phyloP scores from a whole-genome alignment of 2,113 vertebrate genomes.

The Corythaeola cristata region DNA sequence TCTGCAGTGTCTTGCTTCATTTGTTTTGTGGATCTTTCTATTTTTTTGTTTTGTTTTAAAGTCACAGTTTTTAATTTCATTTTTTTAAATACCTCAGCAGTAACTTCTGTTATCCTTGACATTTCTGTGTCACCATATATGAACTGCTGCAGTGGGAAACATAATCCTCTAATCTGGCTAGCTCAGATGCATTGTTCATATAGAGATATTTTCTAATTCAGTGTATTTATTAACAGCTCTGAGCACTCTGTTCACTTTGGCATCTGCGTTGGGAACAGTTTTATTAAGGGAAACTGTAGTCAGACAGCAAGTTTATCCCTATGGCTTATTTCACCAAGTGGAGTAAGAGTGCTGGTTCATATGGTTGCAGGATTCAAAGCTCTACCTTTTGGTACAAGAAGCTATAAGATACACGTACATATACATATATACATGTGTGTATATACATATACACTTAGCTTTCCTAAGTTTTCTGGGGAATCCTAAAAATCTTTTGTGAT shows the following conservation, averaged over 20 bases:
- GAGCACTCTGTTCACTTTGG: not conserved
- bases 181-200: constrained; percentile 28
- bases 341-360: not conserved
- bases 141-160: constrained; percentile 27
- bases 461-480: not conserved
- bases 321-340: not conserved
- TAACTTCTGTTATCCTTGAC: constrained; percentile 55
- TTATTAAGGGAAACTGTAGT: not conserved
- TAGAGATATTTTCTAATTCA: constrained; percentile 4
- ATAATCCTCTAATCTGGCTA: constrained; percentile 57
- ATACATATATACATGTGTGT: fast-evolving
- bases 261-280: not conserved
- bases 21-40: constrained; percentile 5
- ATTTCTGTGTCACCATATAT: constrained; percentile 34
- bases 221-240: constrained; percentile 24
- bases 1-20: constrained; percentile 9
- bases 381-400: not conserved
- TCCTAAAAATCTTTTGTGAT: not conserved
- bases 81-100: constrained; percentile 12
- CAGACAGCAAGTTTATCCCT: not conserved
- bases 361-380: not conserved
- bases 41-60: not conserved
- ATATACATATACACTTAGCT: fast-evolving
- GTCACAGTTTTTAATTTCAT: not conserved
- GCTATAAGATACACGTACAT: not conserved